Evolutionary conservation across 2,888 invertebrate genomes (phyloP).

Genomic region (Ecliptopera silaceata): DNA sequence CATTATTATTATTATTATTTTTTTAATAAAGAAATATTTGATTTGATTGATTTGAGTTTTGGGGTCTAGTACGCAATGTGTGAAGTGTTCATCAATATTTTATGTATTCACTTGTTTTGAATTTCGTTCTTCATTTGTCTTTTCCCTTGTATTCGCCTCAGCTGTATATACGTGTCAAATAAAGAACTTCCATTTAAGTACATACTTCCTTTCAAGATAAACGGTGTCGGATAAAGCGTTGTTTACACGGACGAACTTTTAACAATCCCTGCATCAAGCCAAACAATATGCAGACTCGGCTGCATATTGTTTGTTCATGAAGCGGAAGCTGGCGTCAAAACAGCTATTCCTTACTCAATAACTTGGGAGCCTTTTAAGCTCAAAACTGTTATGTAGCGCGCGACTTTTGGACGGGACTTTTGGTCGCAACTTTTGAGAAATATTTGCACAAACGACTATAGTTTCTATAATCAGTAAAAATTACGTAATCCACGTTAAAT

Average conservation of each 20-base stretch:
- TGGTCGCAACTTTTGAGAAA: neutral
- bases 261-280: conserved; percentile 21
- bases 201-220: conserved; percentile 18
- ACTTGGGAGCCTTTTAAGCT: conserved; percentile 23
- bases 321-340: conserved; percentile 34
- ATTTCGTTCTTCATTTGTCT: too few species aligned
- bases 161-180: neutral
- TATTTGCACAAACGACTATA: neutral
- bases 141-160: too few species aligned
- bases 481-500: too few species aligned
- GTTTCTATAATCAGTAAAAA: neutral
- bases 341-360: conserved; percentile 34
- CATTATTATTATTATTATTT: too few species aligned
- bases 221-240: conserved; percentile 14
- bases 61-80: too few species aligned
- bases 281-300: too few species aligned
- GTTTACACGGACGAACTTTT: conserved; percentile 24
- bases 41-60: too few species aligned
- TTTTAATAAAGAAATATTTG: too few species aligned
- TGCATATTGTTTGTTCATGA: conserved; percentile 28
- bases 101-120: too few species aligned
- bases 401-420: conserved; percentile 9
- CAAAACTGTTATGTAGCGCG: neutral
- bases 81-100: too few species aligned
- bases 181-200: neutral